Evolutionary conservation across 2,113 vertebrate species (phyloP).

Genomic region (Vireo altiloquus): DNA sequence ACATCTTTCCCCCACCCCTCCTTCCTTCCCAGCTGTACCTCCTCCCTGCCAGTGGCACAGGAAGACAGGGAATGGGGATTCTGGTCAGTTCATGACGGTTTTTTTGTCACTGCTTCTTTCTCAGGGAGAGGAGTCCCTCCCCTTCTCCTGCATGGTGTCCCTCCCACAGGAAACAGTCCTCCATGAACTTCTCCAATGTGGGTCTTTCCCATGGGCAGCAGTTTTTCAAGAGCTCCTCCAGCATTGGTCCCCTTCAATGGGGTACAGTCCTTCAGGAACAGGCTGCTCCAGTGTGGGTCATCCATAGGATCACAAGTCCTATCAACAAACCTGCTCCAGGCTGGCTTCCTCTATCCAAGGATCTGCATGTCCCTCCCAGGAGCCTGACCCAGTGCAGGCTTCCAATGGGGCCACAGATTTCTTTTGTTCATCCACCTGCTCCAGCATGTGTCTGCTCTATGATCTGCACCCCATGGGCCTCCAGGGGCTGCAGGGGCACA

Average conservation of each 20-base stretch:
- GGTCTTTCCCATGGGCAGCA: neutral
- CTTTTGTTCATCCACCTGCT: neutral
- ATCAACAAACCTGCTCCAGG: neutral
- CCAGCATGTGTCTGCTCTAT: neutral
- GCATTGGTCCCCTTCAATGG: neutral
- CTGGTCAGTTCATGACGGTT: fast-evolving
- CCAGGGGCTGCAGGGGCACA: neutral
- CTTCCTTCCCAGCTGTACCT: neutral
- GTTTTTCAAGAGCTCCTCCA: neutral
- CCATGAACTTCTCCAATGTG: fast-evolving
- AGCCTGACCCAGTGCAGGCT: neutral
- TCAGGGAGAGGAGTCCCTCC: neutral
- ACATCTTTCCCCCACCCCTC: neutral
- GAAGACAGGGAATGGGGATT: neutral
- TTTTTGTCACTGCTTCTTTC: neutral
- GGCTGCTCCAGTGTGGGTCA: neutral
- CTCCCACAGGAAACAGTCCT: neutral
- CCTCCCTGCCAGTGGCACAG: neutral
- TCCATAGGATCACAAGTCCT: neutral
- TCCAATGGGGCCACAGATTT: neutral
- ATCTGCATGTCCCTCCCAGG: too few relatives aligned
- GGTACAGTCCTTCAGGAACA: neutral
- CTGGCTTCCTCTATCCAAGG: neutral
- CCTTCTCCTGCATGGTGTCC: neutral
- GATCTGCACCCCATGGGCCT: too few relatives aligned